phyloP scores from a whole-genome alignment of 2,888 invertebrate species.

The Caenorhabditis sp. region DNA sequence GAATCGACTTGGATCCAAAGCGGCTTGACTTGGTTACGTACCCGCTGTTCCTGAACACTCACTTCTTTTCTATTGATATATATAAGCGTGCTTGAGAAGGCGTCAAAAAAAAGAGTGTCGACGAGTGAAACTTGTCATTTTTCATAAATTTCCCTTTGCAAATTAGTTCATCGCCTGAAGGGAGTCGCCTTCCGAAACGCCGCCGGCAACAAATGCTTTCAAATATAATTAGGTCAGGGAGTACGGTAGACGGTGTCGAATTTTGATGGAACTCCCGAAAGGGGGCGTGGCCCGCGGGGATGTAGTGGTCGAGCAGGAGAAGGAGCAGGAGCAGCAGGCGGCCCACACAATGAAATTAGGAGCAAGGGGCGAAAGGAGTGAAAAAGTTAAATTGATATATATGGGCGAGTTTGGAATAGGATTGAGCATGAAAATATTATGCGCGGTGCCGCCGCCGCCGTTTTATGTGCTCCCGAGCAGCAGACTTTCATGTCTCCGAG shows the following conservation, averaged over 20 bases:
- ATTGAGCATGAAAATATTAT: conserved; percentile 28
- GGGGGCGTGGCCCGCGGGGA: conserved; percentile 3
- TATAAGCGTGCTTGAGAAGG: too few species aligned
- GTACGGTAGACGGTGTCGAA: conserved; percentile 14
- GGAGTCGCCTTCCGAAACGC: conserved; percentile 5
- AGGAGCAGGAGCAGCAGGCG: conserved; percentile 1
- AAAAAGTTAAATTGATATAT: conserved; percentile 35
- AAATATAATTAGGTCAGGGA: conserved; percentile 9
- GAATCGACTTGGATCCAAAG: conserved; percentile 18
- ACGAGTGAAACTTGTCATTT: conserved; percentile 36
- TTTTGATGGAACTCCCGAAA: conserved; percentile 18
- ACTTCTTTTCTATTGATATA: conserved; percentile 16
- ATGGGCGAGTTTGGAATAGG: conserved; percentile 9
- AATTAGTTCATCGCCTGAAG: conserved; percentile 11
- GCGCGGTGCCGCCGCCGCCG: background rate
- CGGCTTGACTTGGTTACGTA: conserved; percentile 37
- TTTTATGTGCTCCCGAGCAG: background rate
- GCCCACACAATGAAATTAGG: conserved; percentile 9
- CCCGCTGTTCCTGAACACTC: background rate
- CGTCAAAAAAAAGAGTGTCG: background rate
- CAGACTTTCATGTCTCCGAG: background rate
- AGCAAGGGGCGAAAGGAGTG: conserved; percentile 1
- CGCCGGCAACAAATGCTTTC: conserved; percentile 37
- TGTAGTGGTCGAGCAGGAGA: background rate
- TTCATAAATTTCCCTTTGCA: conserved; percentile 30